Evolutionary conservation across 2,888 invertebrate genomes (phyloP).

Genomic region (Agrypnus murinus): DNA sequence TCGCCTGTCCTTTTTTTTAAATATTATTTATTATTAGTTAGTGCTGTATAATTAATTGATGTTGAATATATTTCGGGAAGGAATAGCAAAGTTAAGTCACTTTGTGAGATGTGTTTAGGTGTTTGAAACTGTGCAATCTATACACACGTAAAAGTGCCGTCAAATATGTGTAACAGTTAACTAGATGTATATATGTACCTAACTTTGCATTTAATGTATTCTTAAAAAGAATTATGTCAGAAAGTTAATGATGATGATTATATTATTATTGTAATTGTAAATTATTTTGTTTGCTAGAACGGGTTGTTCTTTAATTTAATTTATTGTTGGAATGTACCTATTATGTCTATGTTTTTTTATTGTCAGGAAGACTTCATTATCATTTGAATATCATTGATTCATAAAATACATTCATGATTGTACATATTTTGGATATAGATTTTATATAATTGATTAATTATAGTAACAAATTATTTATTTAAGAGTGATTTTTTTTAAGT

Average conservation of each 20-base stretch:
- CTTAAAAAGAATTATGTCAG: slow-evolving; percentile 52
- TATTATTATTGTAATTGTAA: slow-evolving; percentile 40
- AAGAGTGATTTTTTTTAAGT: slow-evolving; percentile 21
- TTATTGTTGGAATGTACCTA: slow-evolving; percentile 45
- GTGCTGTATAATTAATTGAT: slow-evolving; percentile 28
- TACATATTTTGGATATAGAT: slow-evolving; percentile 1
- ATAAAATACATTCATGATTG: slow-evolving; percentile 13
- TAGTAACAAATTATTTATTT: slow-evolving; percentile 15
- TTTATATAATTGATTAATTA: too few relatives aligned
- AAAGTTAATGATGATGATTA: slow-evolving; percentile 21
- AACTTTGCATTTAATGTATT: slow-evolving; percentile 60
- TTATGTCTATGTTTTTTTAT: too few relatives aligned
- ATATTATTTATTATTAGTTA: too few relatives aligned
- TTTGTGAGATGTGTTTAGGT: slow-evolving; percentile 46
- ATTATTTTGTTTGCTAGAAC: slow-evolving; percentile 42
- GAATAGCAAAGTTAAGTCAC: slow-evolving; percentile 34
- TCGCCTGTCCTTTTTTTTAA: slow-evolving; percentile 27
- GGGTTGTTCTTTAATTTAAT: slow-evolving; percentile 49
- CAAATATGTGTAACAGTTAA: slow-evolving; percentile 67
- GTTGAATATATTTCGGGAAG: slow-evolving; percentile 22
- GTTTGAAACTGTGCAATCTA: slow-evolving; percentile 63
- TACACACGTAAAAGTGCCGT: slow-evolving; percentile 66
- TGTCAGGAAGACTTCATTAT: background rate
- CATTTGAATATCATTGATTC: slow-evolving; percentile 1
- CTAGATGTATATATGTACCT: slow-evolving; percentile 64